A percentile compares a stretch with the other conserved stretches of the same genome.
Evolutionary conservation across 2,888 invertebrate genomes (phyloP).

Genomic region (Aporophyla nigra): DNA sequence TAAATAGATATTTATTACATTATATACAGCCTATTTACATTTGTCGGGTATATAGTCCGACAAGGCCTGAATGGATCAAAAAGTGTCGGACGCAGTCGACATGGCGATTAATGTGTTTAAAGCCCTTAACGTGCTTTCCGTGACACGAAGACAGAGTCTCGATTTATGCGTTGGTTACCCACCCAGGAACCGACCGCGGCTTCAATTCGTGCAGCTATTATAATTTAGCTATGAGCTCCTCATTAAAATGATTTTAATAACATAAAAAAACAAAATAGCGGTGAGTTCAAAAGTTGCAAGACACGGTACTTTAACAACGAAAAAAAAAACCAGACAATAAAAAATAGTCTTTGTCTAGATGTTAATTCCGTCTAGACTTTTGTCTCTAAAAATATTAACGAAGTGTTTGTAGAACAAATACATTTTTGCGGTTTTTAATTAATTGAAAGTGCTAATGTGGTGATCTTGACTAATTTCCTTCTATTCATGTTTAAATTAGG

Average conservation of each 20-base stretch:
- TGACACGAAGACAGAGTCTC: too few relatives aligned
- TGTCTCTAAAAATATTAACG: conserved; percentile 33
- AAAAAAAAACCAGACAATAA: conserved; percentile 48
- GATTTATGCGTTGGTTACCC: not conserved
- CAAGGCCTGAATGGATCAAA: too few relatives aligned
- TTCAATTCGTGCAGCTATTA: not conserved
- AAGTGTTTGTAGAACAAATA: conserved; percentile 29
- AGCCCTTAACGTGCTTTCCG: not conserved
- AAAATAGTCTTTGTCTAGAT: conserved; percentile 57
- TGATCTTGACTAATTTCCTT: conserved; percentile 16
- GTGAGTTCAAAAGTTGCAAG: conserved; percentile 43
- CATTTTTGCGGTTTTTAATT: conserved; percentile 29
- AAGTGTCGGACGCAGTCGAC: too few relatives aligned
- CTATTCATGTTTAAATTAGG: not conserved
- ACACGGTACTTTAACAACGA: conserved; percentile 29
- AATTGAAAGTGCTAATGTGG: conserved; percentile 14
- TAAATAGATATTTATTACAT: too few relatives aligned
- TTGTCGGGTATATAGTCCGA: too few relatives aligned
- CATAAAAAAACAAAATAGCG: conserved; percentile 29
- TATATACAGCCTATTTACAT: too few relatives aligned
- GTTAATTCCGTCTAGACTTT: conserved; percentile 30
- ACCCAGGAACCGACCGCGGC: not conserved
- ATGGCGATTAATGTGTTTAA: too few relatives aligned
- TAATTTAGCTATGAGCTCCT: not conserved
- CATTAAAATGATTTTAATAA: not conserved